phyloP scores from a whole-genome alignment of 2,797 vertebrate species.

The Phoebastria nigripes region DNA sequence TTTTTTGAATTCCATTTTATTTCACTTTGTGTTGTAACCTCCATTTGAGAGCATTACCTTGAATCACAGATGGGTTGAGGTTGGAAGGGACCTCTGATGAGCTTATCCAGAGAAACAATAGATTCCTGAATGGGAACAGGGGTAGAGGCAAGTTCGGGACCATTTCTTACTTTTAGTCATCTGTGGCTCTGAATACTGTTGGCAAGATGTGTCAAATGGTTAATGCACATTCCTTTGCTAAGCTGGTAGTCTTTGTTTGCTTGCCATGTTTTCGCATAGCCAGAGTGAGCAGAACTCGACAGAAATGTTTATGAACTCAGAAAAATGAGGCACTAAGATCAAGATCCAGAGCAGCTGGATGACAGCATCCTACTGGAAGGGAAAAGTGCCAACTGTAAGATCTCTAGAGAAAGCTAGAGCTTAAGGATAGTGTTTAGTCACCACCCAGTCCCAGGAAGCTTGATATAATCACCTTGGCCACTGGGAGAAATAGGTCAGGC shows the following conservation, averaged over 20 bases:
- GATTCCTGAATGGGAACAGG: not conserved
- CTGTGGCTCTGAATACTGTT: not conserved
- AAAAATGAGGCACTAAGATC: not conserved
- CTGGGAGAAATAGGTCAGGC: not conserved
- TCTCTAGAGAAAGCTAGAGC: not conserved
- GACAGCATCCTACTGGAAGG: not conserved
- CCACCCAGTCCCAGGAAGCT: not conserved
- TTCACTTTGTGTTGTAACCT: not conserved
- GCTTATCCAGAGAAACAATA: not conserved
- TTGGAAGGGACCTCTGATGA: not conserved
- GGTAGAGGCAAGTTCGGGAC: not conserved
- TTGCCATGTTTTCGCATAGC: not conserved
- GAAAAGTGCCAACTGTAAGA: not conserved
- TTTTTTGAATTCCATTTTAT: not conserved
- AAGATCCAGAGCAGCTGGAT: not conserved
- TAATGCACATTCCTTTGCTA: not conserved
- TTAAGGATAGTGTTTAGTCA: not conserved
- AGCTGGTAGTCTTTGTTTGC: not conserved
- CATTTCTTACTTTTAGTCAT: not conserved
- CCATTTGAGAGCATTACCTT: not conserved
- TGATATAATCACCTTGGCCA: not conserved
- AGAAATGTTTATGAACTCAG: not conserved
- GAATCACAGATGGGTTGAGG: not conserved
- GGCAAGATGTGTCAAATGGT: too few relatives aligned
- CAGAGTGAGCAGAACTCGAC: not conserved